These are phyloP conservation scores for Palaemon carinicauda DNA, from an alignment of 1,140 invertebrate species.

Conservation along the genomic window DNA sequence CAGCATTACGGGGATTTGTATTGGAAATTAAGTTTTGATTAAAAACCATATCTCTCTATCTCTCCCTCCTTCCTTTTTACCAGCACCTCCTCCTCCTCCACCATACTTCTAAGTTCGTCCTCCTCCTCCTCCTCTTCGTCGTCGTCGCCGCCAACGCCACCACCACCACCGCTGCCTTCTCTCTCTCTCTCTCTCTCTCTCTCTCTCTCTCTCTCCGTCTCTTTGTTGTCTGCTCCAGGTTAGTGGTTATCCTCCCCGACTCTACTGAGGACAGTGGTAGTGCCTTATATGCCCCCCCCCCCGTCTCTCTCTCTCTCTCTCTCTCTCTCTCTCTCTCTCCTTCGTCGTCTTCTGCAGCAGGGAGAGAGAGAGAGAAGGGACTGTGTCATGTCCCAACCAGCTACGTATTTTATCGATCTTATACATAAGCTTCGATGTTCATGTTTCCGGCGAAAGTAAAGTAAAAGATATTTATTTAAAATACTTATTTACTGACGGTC, in stretches of 20 bases:
- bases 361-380: no score
- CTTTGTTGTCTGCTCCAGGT: neutral
- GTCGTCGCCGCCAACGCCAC: neutral
- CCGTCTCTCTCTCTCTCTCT: neutral
- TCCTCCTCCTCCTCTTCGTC: neutral
- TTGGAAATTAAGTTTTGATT: no score
- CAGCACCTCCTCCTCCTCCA: neutral
- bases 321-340: neutral
- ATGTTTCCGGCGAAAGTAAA: no score
- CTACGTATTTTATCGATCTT: no score
- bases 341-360: neutral
- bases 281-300: neutral
- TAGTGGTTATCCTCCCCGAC: neutral
- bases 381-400: no score
- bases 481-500: no score
- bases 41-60: neutral
- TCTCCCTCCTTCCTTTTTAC: no score
- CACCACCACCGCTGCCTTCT: neutral
- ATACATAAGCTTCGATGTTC: no score
- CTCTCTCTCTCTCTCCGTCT: constrained; percentile 31
- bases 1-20: no score
- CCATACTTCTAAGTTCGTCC: neutral
- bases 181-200: constrained; percentile 27
- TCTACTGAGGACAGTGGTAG: no score
- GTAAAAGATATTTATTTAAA: no score